Base-by-base conservation (phyloP, 2,113 vertebrate genomes). In the Plectropomus leopardus region DNA sequence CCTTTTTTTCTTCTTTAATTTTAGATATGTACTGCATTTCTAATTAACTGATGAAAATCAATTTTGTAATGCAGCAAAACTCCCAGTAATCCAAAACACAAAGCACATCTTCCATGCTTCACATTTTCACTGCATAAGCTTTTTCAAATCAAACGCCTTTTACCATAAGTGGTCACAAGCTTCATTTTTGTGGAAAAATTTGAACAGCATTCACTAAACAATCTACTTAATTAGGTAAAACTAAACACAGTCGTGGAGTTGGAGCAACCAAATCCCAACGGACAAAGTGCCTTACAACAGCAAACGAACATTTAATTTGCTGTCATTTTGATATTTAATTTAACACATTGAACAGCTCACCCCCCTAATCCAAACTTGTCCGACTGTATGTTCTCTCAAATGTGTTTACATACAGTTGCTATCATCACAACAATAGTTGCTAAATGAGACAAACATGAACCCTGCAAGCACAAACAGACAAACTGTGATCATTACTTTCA, bases 371-470 rank as follows among this genome's bases (percentile, higher is more conserved):
- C 55, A 79, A 64, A 75, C 66, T 36, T 55, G 76, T 68, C 36
- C 9, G 24, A 59, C 59, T 81, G 44, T 32, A 80, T 57, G 53
- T 71, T 74, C 9, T 78, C 67, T 80, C 45, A 65, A 59, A 78
- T 73, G 42, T 80, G 82, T 79, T 85, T 76, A 21, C 72, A 42
- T 63, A 65, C 67, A 55, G 26, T 57, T 63, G 42, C 78, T 76
- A 66, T 79, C 68, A 47, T 57, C 32, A 28, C 16, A 83, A 75
- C 71, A 80, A 80, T 74, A 30, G 24, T 30, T 54, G n/a, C 84
- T 78, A 73, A 85, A 89, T 73, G 78, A 85, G 65, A 74, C 79
- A 80, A 84, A 85, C 81, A 82, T 73, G 73, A 88, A 68, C 80
- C 54, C 34, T 23, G 63, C 1, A 1, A 83, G 59, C 30, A 50